These are phyloP conservation scores for Notolepis coatsorum DNA, from an alignment of 2,797 vertebrate species.

Conservation along the genomic window DNA sequence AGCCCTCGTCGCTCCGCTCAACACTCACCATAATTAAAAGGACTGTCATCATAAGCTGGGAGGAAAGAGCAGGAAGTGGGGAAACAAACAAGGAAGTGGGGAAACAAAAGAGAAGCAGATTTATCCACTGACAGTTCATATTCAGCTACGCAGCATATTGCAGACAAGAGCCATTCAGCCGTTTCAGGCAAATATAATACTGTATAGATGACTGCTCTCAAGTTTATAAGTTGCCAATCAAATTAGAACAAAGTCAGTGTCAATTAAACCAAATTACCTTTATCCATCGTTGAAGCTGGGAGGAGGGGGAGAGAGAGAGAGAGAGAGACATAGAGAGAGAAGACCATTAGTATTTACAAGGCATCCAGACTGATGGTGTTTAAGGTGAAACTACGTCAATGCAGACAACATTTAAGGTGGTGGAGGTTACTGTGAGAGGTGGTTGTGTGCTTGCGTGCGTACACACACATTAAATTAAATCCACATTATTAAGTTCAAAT, in stretches of 20 bases:
- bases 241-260: too few relatives aligned
- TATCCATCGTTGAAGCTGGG: conserved; percentile 53
- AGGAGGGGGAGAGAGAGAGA: too few relatives aligned
- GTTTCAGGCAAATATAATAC: conserved; percentile 24
- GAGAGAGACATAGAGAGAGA: too few relatives aligned
- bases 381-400: too few relatives aligned
- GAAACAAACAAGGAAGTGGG: too few relatives aligned
- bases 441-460: neutral
- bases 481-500: too few relatives aligned
- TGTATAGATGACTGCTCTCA: conserved; percentile 2
- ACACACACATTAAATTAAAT: too few relatives aligned
- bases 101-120: conserved; percentile 48
- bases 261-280: conserved; percentile 23
- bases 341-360: conserved; percentile 27
- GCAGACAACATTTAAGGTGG: too few relatives aligned
- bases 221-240: too few relatives aligned
- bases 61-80: conserved; percentile 36
- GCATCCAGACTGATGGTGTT: conserved; percentile 17
- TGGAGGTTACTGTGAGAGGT: too few relatives aligned
- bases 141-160: neutral
- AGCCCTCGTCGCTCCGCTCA: conserved; percentile 19
- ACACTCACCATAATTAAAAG: conserved; percentile 84
- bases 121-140: conserved; percentile 51
- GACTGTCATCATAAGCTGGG: conserved; percentile 78
- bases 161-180: conserved; percentile 43